Conservation (phyloP, 1,140 invertebrate species). For the Campoletis sonorensis region DNA sequence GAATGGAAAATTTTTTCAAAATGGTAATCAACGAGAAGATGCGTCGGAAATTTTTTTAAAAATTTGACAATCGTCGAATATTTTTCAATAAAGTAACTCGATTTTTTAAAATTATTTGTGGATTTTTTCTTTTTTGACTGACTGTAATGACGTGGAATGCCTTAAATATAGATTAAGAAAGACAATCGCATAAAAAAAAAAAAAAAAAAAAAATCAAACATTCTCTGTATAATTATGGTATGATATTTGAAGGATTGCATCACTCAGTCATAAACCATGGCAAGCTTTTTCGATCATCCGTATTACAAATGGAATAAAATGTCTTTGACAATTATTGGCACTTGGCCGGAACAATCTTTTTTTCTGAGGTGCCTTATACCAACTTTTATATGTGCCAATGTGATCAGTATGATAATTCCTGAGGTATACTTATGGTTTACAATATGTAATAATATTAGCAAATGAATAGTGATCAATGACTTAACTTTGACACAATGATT, state of each 20-base stretch:
- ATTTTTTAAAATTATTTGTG: too few species aligned
- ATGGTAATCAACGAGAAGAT: too few species aligned
- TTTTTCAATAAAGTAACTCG: too few species aligned
- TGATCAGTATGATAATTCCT: constrained; percentile 14
- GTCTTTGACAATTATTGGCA: neutral
- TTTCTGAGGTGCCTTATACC: constrained; percentile 9
- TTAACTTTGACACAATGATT: neutral
- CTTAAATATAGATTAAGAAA: too few species aligned
- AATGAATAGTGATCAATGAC: neutral
- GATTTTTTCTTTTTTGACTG: too few species aligned
- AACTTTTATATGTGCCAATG: neutral
- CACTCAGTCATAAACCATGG: neutral
- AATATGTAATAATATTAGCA: neutral
- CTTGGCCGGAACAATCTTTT: constrained; percentile 33
- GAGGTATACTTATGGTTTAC: constrained; percentile 8
- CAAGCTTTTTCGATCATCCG: constrained; percentile 23
- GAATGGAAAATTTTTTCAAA: too few species aligned
- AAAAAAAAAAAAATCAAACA: too few species aligned
- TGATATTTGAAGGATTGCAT: neutral
- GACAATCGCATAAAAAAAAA: too few species aligned
- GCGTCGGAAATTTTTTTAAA: too few species aligned
- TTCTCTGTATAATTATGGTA: too few species aligned
- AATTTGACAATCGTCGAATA: too few species aligned
- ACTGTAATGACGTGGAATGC: too few species aligned
- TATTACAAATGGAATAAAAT: constrained; percentile 25